Conservation (phyloP, 2,113 vertebrate genomes). For the Xenus cinereus region DNA sequence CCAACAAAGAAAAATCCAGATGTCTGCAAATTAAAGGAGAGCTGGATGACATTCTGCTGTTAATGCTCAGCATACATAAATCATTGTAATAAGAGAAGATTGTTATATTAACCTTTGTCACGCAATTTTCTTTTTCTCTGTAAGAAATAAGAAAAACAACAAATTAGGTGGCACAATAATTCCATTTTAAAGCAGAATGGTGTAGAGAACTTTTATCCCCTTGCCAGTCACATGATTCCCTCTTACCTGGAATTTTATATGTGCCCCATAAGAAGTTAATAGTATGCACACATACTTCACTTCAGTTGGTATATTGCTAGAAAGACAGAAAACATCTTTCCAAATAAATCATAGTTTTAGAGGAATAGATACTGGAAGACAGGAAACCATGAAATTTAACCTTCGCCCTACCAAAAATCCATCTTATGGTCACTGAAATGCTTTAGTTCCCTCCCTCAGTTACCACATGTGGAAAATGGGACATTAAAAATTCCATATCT, state of each 20-base stretch:
- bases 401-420: neutral
- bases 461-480: neutral
- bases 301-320: neutral
- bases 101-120: conserved; percentile 78
- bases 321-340: neutral
- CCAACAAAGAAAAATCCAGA: conserved; percentile 67
- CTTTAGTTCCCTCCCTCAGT: neutral
- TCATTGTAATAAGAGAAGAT: conserved; percentile 79
- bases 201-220: conserved; percentile 15
- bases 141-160: conserved; percentile 71
- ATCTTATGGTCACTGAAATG: neutral
- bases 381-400: neutral
- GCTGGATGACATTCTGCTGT: conserved; percentile 74
- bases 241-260: neutral
- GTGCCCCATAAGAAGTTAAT: neutral
- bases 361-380: neutral
- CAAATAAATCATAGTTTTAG: conserved; percentile 3
- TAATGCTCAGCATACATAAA: conserved; percentile 81
- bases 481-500: neutral
- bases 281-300: neutral
- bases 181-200: conserved; percentile 51
- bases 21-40: conserved; percentile 77
- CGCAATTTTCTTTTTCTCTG: conserved; percentile 65
- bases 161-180: conserved; percentile 57
- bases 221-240: neutral